Evolutionary conservation across 1,140 invertebrate species (phyloP).

Genomic region (Rhagoletis zephyria): DNA sequence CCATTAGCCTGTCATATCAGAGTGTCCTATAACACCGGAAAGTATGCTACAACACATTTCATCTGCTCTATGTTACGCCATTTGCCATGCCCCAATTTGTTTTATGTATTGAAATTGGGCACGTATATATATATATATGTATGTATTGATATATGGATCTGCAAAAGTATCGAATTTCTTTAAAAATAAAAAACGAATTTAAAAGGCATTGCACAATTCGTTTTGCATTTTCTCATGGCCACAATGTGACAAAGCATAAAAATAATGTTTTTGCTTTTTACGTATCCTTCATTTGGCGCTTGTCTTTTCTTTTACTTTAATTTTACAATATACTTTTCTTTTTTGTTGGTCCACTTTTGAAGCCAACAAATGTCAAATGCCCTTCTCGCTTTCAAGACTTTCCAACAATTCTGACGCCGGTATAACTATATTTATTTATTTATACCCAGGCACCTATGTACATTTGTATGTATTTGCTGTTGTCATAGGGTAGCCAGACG

Average conservation of each 20-base stretch:
- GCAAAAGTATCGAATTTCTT: neutral
- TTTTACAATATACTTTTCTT: neutral
- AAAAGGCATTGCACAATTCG: neutral
- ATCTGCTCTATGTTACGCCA: neutral
- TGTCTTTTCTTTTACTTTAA: neutral
- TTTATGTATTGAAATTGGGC: neutral
- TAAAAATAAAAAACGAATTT: neutral
- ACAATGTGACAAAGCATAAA: neutral
- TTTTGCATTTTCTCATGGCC: neutral
- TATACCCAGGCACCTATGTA: neutral
- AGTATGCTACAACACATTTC: neutral
- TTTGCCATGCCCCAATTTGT: neutral
- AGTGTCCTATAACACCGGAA: neutral
- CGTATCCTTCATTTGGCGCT: too few relatives aligned
- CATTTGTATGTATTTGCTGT: neutral
- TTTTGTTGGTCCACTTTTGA: neutral
- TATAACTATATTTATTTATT: neutral
- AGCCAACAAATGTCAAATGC: neutral
- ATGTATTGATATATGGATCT: neutral
- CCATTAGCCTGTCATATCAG: constrained; percentile 9
- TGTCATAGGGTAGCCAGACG: neutral
- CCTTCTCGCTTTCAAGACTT: neutral
- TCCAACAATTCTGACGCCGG: neutral
- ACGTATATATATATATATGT: neutral
- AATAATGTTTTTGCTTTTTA: neutral